Evolutionary conservation across 2,113 vertebrate genomes (phyloP).

Genomic region (Actenoides hombroni): DNA sequence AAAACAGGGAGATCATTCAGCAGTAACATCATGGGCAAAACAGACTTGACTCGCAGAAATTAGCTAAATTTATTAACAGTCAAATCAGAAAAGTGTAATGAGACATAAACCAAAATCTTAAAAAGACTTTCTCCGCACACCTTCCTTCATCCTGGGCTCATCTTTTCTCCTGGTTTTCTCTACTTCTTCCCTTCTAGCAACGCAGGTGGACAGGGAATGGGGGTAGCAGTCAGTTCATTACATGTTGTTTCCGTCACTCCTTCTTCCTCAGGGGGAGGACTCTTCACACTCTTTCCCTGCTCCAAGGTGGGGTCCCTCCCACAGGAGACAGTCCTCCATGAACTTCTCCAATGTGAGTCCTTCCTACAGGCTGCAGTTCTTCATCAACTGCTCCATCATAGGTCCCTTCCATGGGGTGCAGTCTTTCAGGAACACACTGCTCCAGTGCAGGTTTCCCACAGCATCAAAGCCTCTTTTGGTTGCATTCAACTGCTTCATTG

Average conservation of each 20-base stretch:
- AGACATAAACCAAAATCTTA: not conserved
- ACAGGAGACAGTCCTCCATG: not conserved
- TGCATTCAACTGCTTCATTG: accelerated
- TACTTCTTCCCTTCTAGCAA: not conserved
- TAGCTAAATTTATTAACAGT: not conserved
- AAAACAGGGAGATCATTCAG: not conserved
- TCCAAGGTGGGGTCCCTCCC: not conserved
- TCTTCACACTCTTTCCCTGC: not conserved
- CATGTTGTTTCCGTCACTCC: accelerated
- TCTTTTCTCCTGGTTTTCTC: not conserved
- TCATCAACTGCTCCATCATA: not conserved
- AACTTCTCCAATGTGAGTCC: not conserved
- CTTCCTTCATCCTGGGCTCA: not conserved
- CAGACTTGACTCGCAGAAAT: not conserved
- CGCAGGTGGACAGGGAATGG: not conserved
- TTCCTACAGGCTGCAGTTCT: not conserved
- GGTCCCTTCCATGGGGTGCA: not conserved
- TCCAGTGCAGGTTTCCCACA: not conserved
- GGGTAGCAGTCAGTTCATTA: not conserved
- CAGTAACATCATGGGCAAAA: not conserved
- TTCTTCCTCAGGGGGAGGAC: not conserved
- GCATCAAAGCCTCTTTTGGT: not conserved
- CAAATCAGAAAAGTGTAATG: not conserved
- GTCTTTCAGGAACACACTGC: not conserved
- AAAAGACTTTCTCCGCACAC: not conserved